Conservation (phyloP, 1,140 invertebrate genomes). For the Bombus cullumanus region DNA sequence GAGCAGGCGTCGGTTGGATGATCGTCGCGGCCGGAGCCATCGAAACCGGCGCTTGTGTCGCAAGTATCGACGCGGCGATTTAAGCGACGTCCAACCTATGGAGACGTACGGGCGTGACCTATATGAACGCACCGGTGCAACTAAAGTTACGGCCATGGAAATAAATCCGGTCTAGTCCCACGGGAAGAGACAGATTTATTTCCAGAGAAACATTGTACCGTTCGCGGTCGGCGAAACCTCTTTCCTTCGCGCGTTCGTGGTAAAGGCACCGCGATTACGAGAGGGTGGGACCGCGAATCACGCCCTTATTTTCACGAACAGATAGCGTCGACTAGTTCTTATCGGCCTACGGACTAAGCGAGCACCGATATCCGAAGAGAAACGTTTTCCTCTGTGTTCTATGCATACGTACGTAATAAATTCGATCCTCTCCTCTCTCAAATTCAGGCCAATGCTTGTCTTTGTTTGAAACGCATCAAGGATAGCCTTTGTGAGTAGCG, state of each 20-base stretch:
- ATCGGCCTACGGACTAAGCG: constrained; percentile 11
- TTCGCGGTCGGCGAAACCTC: constrained; percentile 5
- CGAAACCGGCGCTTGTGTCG: constrained; percentile 4
- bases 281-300: constrained; percentile 14
- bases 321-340: constrained; percentile 40
- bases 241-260: not conserved
- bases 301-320: constrained; percentile 50
- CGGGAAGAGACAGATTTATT: constrained; percentile 68
- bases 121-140: constrained; percentile 54
- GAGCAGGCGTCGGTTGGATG: constrained; percentile 14
- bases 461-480: not conserved
- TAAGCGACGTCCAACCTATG: constrained; percentile 62
- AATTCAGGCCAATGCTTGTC: not conserved
- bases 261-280: constrained; percentile 52
- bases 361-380: too few species aligned
- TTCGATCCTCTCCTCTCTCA: too few species aligned
- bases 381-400: too few species aligned
- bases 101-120: constrained; percentile 62
- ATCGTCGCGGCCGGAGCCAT: constrained; percentile 28
- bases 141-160: constrained; percentile 63
- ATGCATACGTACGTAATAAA: too few species aligned
- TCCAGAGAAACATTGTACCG: constrained; percentile 47
- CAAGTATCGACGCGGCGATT: constrained; percentile 49
- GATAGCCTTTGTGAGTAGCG: not conserved
- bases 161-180: constrained; percentile 68